Conservation (phyloP, 2,113 vertebrate species). For the Melanotaenia duboulayi region DNA sequence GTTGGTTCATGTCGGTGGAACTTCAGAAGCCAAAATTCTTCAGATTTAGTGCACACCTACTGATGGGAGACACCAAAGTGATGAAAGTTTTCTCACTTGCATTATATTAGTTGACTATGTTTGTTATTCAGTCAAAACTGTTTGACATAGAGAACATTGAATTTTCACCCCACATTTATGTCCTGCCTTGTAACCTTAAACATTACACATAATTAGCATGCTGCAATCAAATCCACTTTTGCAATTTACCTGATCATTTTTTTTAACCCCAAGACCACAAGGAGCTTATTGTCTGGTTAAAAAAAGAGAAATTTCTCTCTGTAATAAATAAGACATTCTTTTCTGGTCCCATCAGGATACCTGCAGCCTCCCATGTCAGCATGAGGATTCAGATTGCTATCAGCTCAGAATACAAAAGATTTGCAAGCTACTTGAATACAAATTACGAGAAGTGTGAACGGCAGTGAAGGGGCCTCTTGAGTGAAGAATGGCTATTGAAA, state of each 20-base stretch:
- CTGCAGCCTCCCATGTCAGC: slow-evolving; percentile 53
- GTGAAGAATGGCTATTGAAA: slow-evolving; percentile 80
- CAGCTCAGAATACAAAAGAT: slow-evolving; percentile 72
- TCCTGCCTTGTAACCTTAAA: not conserved
- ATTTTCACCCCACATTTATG: not conserved
- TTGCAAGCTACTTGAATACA: slow-evolving; percentile 77
- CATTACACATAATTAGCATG: not conserved
- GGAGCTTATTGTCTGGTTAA: not conserved
- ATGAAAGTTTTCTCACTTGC: not conserved
- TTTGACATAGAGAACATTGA: not conserved
- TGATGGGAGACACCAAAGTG: not conserved
- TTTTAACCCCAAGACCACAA: slow-evolving; percentile 6
- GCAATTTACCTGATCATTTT: slow-evolving; percentile 12
- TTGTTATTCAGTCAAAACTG: not conserved
- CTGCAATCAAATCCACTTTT: slow-evolving; percentile 14
- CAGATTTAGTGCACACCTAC: not conserved
- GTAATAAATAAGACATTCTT: slow-evolving; percentile 41
- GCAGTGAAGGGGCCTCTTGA: slow-evolving; percentile 51
- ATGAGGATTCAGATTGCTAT: slow-evolving; percentile 62
- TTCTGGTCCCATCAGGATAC: slow-evolving; percentile 44
- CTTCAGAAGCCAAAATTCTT: not conserved
- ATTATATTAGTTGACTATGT: not conserved
- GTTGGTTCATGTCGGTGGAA: not conserved
- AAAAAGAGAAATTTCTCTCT: slow-evolving; percentile 25
- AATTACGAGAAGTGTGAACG: slow-evolving; percentile 77